Evolutionary conservation across 2,888 invertebrate genomes (phyloP).

Genomic region (Tetropium fuscum): DNA sequence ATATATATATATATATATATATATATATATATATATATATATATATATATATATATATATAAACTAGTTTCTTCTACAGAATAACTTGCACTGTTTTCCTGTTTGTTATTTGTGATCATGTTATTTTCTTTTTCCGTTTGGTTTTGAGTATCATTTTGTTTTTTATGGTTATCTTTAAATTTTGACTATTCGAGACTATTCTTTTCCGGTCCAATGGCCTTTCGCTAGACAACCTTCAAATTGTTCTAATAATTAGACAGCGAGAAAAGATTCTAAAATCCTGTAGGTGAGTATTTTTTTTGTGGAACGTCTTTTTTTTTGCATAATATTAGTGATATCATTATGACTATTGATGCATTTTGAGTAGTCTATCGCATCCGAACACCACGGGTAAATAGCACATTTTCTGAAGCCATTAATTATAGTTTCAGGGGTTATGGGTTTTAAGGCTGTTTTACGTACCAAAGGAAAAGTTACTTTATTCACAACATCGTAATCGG

Average conservation of each 20-base stretch:
- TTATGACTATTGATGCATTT: slow-evolving; percentile 1
- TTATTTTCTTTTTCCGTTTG: too few relatives aligned
- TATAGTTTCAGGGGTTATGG: neutral
- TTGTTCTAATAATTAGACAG: neutral
- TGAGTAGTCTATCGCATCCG: too few relatives aligned
- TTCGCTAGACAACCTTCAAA: neutral
- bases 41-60: too few relatives aligned
- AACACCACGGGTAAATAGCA: too few relatives aligned
- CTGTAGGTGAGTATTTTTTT: neutral
- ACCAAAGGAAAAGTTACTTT: neutral
- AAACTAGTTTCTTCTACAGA: too few relatives aligned
- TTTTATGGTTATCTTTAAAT: neutral
- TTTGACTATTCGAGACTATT: neutral
- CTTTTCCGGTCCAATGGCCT: neutral
- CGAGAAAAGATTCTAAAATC: neutral
- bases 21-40: too few relatives aligned
- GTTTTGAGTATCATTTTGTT: too few relatives aligned
- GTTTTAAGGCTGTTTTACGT: neutral
- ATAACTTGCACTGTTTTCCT: too few relatives aligned
- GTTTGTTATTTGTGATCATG: too few relatives aligned
- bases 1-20: too few relatives aligned
- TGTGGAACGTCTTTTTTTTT: slow-evolving; percentile 1
- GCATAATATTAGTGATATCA: neutral
- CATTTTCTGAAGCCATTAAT: slow-evolving; percentile 5
- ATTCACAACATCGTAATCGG: neutral